A percentile compares a stretch with the other conserved stretches of the same genome.
These are phyloP conservation scores for Odontamblyopus rebecca DNA, from an alignment of 2,797 vertebrate genomes.

Conservation along the genomic window DNA sequence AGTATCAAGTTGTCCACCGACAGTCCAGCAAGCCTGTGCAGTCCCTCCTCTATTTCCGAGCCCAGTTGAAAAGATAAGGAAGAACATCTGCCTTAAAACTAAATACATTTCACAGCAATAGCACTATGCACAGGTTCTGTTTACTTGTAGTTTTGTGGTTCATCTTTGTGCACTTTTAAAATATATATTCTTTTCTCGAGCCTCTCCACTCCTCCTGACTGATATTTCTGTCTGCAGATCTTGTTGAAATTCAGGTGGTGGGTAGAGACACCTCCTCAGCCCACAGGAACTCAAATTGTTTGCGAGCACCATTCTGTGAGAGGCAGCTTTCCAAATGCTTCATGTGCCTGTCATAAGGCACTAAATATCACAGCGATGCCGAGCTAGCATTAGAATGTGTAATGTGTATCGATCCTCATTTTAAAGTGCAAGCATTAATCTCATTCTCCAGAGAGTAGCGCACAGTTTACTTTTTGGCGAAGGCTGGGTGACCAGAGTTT, in stretches of 20 bases:
- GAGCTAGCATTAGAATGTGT: constrained; percentile 13
- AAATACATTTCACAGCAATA: not conserved
- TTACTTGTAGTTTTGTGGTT: not conserved
- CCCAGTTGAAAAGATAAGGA: too few relatives aligned
- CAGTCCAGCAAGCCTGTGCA: too few relatives aligned
- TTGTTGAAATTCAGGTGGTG: constrained; percentile 26
- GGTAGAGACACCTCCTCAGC: constrained; percentile 16
- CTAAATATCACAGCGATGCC: constrained; percentile 23
- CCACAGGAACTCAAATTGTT: constrained; percentile 25
- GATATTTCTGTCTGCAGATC: constrained; percentile 20
- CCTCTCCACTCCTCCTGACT: not conserved
- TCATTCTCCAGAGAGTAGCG: constrained; percentile 26
- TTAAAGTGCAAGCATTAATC: constrained; percentile 38
- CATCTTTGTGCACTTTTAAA: not conserved
- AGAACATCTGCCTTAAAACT: too few relatives aligned
- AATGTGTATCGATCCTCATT: constrained; percentile 31
- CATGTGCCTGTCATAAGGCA: constrained; percentile 23
- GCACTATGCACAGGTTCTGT: not conserved
- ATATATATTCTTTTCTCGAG: not conserved
- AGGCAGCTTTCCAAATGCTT: constrained; percentile 17
- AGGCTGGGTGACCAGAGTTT: constrained; percentile 17
- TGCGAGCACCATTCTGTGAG: constrained; percentile 13
- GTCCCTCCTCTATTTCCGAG: too few relatives aligned
- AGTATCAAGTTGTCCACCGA: too few relatives aligned
- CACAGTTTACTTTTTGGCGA: constrained; percentile 18